Conservation (phyloP, 1,140 invertebrate species). For the Aphelenchoides besseyi region DNA sequence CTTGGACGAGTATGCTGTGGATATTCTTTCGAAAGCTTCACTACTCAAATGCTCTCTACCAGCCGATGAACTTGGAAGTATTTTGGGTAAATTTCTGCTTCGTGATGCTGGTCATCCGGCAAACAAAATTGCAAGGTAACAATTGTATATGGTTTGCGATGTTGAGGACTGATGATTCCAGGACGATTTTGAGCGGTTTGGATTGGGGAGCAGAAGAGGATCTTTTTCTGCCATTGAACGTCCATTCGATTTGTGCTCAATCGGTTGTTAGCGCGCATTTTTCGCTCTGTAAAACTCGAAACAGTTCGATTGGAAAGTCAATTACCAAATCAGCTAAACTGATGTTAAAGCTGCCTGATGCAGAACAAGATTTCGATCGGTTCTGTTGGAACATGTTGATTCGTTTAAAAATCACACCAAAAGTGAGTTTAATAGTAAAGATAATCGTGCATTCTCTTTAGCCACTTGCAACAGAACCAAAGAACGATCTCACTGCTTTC, state of each 20-base stretch:
- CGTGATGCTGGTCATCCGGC: conserved; percentile 39
- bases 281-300: conserved; percentile 46
- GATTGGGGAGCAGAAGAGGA: conserved; percentile 26
- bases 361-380: conserved; percentile 44
- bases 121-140: conserved; percentile 31
- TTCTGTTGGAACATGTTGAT: conserved; percentile 48
- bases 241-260: conserved; percentile 17
- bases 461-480: conserved; percentile 27
- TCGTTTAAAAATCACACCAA: conserved; percentile 34
- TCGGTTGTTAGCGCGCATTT: conserved; percentile 39
- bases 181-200: conserved; percentile 35
- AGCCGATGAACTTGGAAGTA: conserved; percentile 29
- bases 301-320: conserved; percentile 41
- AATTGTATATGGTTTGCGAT: not conserved
- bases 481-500: conserved; percentile 50
- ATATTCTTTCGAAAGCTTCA: conserved; percentile 40
- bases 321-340: conserved; percentile 44
- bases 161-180: not conserved
- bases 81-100: conserved; percentile 47
- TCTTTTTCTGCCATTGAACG: conserved; percentile 11
- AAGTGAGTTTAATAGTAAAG: conserved; percentile 18
- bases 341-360: conserved; percentile 38
- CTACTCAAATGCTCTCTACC: conserved; percentile 32
- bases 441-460: conserved; percentile 22
- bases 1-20: conserved; percentile 45